Conservation (phyloP, 2,888 invertebrate genomes). For the Pteria penguin region DNA sequence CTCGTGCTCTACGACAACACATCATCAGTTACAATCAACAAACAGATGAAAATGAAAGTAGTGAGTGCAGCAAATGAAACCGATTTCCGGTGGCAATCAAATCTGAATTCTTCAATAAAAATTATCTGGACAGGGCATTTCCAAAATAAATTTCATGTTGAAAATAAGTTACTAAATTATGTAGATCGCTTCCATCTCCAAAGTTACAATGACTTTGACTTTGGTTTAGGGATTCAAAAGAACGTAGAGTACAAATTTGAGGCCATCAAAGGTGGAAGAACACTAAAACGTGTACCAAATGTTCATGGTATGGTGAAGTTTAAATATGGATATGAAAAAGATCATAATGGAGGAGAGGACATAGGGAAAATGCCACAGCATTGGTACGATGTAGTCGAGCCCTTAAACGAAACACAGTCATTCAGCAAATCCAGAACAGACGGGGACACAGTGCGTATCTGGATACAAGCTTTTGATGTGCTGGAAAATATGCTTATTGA, state of each 20-base stretch:
- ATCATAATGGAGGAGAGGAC: slow-evolving; percentile 18
- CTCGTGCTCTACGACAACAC: slow-evolving; percentile 54
- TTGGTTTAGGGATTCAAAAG: slow-evolving; percentile 33
- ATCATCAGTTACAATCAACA: slow-evolving; percentile 44
- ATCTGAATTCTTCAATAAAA: neutral
- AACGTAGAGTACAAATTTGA: slow-evolving; percentile 27
- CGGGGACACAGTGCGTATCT: slow-evolving; percentile 20
- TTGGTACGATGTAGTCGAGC: neutral
- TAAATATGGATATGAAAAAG: slow-evolving; percentile 23
- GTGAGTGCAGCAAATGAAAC: slow-evolving; percentile 46
- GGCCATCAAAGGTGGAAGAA: slow-evolving; percentile 51
- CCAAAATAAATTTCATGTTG: too few species aligned
- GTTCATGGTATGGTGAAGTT: slow-evolving; percentile 53
- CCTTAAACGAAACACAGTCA: neutral
- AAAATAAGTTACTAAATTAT: slow-evolving; percentile 48
- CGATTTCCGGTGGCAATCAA: slow-evolving; percentile 51
- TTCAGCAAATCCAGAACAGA: slow-evolving; percentile 8
- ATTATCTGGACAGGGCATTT: slow-evolving; percentile 58
- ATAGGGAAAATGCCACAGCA: neutral
- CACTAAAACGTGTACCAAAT: slow-evolving; percentile 45
- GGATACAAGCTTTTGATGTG: slow-evolving; percentile 16
- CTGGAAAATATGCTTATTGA: slow-evolving; percentile 12
- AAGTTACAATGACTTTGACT: too few species aligned
- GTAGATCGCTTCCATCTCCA: slow-evolving; percentile 48
- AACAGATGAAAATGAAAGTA: slow-evolving; percentile 37